Conservation (phyloP, 2,888 invertebrate species). For the Ptychoptera albimana region DNA sequence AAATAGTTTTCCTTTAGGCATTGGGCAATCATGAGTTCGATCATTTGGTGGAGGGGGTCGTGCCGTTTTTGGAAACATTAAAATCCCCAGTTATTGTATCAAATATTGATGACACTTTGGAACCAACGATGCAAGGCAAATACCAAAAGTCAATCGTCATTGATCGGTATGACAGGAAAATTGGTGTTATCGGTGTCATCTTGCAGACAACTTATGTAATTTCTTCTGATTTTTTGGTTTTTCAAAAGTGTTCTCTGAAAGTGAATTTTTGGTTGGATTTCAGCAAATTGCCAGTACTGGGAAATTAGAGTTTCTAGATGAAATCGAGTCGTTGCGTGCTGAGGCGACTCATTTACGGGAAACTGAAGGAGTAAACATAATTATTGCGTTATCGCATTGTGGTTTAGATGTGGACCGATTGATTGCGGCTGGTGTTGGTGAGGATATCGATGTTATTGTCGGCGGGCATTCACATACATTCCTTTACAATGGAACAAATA, state of each 20-base stretch:
- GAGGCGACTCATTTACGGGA: slow-evolving; percentile 46
- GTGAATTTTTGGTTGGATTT: slow-evolving; percentile 3
- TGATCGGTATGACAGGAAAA: slow-evolving; percentile 41
- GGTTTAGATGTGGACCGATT: slow-evolving; percentile 51
- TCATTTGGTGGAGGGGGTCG: slow-evolving; percentile 49
- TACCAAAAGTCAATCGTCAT: slow-evolving; percentile 49
- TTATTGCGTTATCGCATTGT: slow-evolving; percentile 70
- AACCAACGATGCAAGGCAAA: slow-evolving; percentile 45
- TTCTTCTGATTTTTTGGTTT: slow-evolving; percentile 4
- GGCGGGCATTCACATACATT: slow-evolving; percentile 74
- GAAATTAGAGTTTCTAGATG: slow-evolving; percentile 50
- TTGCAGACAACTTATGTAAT: slow-evolving; percentile 46
- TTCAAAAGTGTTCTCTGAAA: neutral
- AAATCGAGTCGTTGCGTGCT: slow-evolving; percentile 44
- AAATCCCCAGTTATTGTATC: slow-evolving; percentile 53
- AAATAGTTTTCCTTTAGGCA: slow-evolving; percentile 35
- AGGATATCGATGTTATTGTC: slow-evolving; percentile 64
- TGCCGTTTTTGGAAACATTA: slow-evolving; percentile 49
- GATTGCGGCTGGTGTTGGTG: slow-evolving; percentile 46
- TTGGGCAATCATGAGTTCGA: slow-evolving; percentile 83
- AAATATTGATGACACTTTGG: slow-evolving; percentile 54
- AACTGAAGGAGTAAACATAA: slow-evolving; percentile 51
- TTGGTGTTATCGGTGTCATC: slow-evolving; percentile 68
- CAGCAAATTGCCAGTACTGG: slow-evolving; percentile 52
- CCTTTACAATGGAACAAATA: slow-evolving; percentile 43